Conservation (phyloP, 2,113 vertebrate genomes). For the Hylia prasina region DNA sequence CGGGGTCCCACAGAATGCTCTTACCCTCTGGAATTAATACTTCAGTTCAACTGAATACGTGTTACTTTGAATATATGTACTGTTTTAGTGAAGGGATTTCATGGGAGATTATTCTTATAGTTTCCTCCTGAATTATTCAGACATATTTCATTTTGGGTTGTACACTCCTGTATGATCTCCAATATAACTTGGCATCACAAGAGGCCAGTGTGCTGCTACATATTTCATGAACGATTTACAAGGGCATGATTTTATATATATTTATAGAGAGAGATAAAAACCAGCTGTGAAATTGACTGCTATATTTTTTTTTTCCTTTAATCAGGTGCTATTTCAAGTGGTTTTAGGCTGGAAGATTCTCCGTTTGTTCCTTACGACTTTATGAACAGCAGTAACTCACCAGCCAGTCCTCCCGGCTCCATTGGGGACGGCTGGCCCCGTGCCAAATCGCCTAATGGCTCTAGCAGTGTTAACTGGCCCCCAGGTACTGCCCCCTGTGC, state of each 20-base stretch:
- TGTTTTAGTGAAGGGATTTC: neutral
- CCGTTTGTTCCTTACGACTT: conserved; percentile 94
- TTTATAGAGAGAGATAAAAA: neutral
- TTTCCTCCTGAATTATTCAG: neutral
- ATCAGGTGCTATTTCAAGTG: conserved; percentile 97
- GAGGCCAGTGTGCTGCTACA: neutral
- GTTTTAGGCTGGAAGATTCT: conserved; percentile 95
- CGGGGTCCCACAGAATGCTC: neutral
- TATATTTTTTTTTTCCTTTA: rapidly evolving
- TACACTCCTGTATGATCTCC: neutral
- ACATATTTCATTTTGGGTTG: neutral
- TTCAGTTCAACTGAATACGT: neutral
- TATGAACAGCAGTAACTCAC: conserved; percentile 89
- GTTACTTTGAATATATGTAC: neutral
- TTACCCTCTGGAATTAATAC: neutral
- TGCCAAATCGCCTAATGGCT: conserved; percentile 99
- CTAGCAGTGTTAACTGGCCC: conserved; percentile 95
- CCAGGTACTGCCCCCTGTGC: conserved; percentile 78
- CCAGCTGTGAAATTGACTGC: rapidly evolving
- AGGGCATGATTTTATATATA: neutral
- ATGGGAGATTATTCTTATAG: neutral
- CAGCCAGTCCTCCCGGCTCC: conserved; percentile 95
- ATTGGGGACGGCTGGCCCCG: conserved; percentile 98
- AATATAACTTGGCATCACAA: neutral
- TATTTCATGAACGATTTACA: neutral